Percentiles rank a stretch among this genome's conserved stretches.
Conservation (phyloP, 2,888 invertebrate genomes). For the Steinernema carpocapsae region DNA sequence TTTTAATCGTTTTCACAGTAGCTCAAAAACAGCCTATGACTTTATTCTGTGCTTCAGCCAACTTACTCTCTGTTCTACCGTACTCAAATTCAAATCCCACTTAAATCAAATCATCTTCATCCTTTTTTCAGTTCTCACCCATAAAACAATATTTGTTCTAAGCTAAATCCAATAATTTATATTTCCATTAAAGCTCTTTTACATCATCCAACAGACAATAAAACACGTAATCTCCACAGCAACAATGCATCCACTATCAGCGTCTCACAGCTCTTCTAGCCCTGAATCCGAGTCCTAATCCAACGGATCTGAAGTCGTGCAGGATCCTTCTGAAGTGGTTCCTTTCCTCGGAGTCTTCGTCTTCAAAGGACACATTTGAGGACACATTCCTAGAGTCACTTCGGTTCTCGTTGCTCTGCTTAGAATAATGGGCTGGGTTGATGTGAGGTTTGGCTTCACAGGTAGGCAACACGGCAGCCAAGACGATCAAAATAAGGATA, state of each 20-base stretch:
- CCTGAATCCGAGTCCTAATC: neutral
- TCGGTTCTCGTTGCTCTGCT: conserved; percentile 14
- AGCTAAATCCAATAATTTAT: neutral
- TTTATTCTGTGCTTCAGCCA: too few relatives aligned
- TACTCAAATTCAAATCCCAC: too few relatives aligned
- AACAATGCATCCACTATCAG: neutral
- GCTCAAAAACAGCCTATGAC: too few relatives aligned
- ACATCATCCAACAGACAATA: too few relatives aligned
- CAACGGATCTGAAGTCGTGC: neutral
- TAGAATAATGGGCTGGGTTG: neutral
- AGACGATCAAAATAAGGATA: neutral
- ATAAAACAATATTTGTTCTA: neutral
- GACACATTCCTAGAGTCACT: neutral
- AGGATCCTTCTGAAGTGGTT: neutral
- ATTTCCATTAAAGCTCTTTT: conserved; percentile 3
- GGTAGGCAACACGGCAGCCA: neutral
- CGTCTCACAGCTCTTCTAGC: neutral
- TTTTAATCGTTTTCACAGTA: conserved; percentile 74
- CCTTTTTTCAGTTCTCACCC: too few relatives aligned
- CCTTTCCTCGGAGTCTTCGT: neutral
- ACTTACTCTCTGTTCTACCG: too few relatives aligned
- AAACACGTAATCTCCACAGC: too few relatives aligned
- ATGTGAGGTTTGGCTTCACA: neutral
- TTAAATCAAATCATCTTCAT: too few relatives aligned
- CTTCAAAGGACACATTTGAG: neutral